These are phyloP conservation scores for Callyntrura guangdongensis DNA, from an alignment of 2,888 invertebrate genomes.

Conservation along the genomic window DNA sequence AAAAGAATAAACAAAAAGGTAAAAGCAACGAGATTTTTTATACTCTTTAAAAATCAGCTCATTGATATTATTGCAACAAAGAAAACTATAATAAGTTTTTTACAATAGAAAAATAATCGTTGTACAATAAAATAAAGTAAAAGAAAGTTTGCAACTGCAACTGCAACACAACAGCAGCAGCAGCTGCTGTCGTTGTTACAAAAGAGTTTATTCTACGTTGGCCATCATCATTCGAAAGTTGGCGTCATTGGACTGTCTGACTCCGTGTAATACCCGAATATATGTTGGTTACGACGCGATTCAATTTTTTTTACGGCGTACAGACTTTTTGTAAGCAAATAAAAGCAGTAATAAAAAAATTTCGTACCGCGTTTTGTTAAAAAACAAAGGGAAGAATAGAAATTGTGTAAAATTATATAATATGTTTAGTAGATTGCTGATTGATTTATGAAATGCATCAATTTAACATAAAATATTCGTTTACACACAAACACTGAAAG, in stretches of 20 bases:
- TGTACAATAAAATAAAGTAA: not conserved
- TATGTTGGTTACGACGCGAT: conserved; percentile 16
- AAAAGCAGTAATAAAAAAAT: not conserved
- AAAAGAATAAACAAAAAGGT: conserved; percentile 10
- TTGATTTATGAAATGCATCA: not conserved
- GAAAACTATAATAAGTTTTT: not conserved
- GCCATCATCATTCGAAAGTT: not conserved
- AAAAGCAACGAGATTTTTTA: conserved; percentile 29
- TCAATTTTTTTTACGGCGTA: conserved; percentile 10
- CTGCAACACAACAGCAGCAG: not conserved
- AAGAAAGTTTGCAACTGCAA: conserved; percentile 17
- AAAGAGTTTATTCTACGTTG: not conserved
- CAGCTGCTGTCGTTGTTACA: conserved; percentile 18
- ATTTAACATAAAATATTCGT: too few species aligned
- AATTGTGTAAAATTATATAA: not conserved
- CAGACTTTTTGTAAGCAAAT: conserved; percentile 24
- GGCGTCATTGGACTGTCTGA: conserved; percentile 33
- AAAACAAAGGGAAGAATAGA: too few species aligned
- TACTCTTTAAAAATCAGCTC: conserved; percentile 14
- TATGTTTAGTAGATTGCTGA: not conserved
- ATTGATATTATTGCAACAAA: conserved; percentile 4
- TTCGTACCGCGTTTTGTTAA: not conserved
- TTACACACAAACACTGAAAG: too few species aligned
- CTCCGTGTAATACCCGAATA: conserved; percentile 10
- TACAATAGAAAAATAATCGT: conserved; percentile 16